Evolutionary conservation across 2,113 vertebrate genomes (phyloP), one percentile per base, ranked within the genome.

Genomic region (Catharus bicknelli): DNA sequence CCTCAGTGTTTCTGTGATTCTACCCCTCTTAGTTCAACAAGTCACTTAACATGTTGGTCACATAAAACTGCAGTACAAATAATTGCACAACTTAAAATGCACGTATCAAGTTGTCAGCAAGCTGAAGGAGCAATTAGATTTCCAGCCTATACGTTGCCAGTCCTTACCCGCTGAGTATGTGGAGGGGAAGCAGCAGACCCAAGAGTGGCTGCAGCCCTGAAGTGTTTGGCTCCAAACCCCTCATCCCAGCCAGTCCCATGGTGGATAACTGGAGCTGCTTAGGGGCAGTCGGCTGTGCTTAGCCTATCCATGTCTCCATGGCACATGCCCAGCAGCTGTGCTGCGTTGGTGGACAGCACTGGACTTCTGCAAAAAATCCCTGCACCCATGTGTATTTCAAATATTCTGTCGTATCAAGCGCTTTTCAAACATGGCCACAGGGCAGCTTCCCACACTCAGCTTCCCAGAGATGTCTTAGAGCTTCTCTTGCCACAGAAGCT

Each of bases 141-240:
- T 61, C 45, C 64, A 75, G 34, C 61, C 40, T 11, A 0, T 9
- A 2, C 2, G 0, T 47, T 59, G 7, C 16, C 5, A 3, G 2
- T 6, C 16, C 42, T 17, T 54, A 7, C 13, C 55, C 66, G 16
- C 59, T 51, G 48, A 13, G 4, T 4, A 0, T 1, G 3, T 14
- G 38, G 21, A 25, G 21, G 22, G 18, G 32, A 67, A 82, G 48
- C 40, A 55, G 69, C 48, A 58, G 34, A 8, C 22, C 17, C 34
- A 36, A 23, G 43, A 15, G n/a, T 8, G 9, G 32, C 47, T 59
- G 81, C 64, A 86, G 36, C 22, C 22, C 29, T 0, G 0, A 5
- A 3, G 6, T 6, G 5, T 43, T n/a, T 64, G 67, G 13, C 40
- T 69, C 30, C n/a, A 73, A 83, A 40, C 17, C 15, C 25, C 4